A percentile compares a stretch with the other conserved stretches of the same genome.
Conservation (phyloP, 2,797 vertebrate species). For the Myiotriccus ornatus region DNA sequence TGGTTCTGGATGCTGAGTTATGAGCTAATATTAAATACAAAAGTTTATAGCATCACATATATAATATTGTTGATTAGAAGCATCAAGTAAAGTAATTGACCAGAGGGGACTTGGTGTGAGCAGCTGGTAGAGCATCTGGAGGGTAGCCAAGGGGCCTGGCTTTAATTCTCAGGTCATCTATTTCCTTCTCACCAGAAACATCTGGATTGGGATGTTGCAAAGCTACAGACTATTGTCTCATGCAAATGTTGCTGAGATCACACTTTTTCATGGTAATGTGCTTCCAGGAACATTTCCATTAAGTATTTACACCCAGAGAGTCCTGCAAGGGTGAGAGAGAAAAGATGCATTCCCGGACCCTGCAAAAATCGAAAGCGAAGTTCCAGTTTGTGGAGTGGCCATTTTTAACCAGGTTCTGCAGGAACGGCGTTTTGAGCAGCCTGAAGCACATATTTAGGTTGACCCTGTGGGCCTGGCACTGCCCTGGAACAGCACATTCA, state of each 20-base stretch:
- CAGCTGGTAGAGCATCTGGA: conserved; percentile 78
- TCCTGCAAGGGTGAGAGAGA: not conserved
- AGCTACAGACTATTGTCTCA: conserved; percentile 48
- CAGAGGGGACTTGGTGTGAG: conserved; percentile 74
- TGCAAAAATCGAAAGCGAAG: not conserved
- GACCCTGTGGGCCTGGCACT: not conserved
- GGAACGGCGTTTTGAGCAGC: accelerated
- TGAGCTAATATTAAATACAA: conserved; percentile 82
- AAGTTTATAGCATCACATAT: conserved; percentile 81
- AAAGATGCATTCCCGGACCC: not conserved
- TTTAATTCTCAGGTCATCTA: conserved; percentile 71
- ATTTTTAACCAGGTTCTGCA: not conserved
- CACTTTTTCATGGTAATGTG: not conserved
- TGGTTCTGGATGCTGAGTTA: conserved; percentile 78
- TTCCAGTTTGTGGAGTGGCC: accelerated
- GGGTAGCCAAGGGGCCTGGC: conserved; percentile 65
- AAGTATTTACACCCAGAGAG: conserved; percentile 23
- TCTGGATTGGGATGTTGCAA: conserved; percentile 67
- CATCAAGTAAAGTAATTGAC: conserved; percentile 81
- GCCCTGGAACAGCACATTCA: accelerated
- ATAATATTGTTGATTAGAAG: conserved; percentile 80
- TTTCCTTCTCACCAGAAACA: conserved; percentile 70
- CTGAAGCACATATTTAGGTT: accelerated
- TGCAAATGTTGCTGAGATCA: conserved; percentile 21
- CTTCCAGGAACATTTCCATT: conserved; percentile 41